A percentile compares a stretch with the other conserved stretches of the same genome.
These are phyloP conservation scores for Rhodophaea formosa DNA, from an alignment of 2,888 invertebrate genomes.

Conservation along the genomic window DNA sequence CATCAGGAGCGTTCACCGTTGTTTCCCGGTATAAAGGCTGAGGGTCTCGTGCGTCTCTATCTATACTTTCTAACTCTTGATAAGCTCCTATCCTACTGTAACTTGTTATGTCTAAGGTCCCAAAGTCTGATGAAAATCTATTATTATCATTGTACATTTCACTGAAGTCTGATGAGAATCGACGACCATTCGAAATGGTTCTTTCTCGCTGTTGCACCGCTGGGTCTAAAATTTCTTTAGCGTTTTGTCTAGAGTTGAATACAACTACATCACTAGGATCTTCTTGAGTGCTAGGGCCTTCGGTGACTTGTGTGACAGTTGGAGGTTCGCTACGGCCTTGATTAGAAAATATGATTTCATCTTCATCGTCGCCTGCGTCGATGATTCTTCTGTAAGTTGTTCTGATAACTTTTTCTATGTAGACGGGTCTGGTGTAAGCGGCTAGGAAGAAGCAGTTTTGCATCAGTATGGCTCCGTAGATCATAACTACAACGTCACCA, in stretches of 20 bases:
- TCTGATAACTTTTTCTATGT: conserved; percentile 71
- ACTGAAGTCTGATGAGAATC: conserved; percentile 63
- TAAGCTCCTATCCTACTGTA: conserved; percentile 57
- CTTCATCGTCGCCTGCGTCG: conserved; percentile 74
- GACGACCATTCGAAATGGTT: conserved; percentile 32
- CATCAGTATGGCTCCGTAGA: conserved; percentile 81
- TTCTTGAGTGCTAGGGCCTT: conserved; percentile 44
- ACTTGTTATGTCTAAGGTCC: conserved; percentile 48
- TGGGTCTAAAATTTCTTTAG: conserved; percentile 66
- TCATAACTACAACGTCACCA: conserved; percentile 70
- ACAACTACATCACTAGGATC: conserved; percentile 67
- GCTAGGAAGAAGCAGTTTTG: conserved; percentile 79
- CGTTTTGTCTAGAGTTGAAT: conserved; percentile 61
- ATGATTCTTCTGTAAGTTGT: conserved; percentile 71
- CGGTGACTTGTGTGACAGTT: conserved; percentile 22
- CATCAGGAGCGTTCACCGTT: conserved; percentile 69
- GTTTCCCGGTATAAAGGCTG: conserved; percentile 80
- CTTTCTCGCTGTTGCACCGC: conserved; percentile 56
- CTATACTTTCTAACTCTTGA: conserved; percentile 68
- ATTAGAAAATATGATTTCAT: conserved; percentile 81
- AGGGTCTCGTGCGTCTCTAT: conserved; percentile 60
- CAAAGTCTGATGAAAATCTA: conserved; percentile 51
- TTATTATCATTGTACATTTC: conserved; percentile 43
- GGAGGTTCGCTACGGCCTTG: conserved; percentile 36
- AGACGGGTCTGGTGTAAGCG: conserved; percentile 77